Evolutionary conservation across 2,888 invertebrate species (phyloP).

Genomic region (Oscheius sp.): DNA sequence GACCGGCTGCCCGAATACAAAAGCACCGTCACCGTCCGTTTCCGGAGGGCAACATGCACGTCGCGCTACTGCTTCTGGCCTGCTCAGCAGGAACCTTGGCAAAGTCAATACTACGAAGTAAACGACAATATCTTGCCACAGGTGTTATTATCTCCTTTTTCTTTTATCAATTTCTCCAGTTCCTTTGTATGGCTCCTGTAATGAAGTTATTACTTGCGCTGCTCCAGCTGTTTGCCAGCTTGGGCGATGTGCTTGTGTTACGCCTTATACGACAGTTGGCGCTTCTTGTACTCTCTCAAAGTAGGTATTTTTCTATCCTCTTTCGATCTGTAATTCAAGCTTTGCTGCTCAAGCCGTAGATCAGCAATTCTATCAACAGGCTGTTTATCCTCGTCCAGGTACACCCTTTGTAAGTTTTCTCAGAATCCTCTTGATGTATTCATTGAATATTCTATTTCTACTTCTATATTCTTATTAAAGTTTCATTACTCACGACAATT

Average conservation of each 20-base stretch:
- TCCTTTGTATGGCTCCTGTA: slow-evolving; percentile 48
- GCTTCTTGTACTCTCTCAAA: slow-evolving; percentile 1
- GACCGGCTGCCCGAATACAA: slow-evolving; percentile 22
- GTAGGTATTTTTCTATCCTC: neutral
- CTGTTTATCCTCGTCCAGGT: slow-evolving; percentile 1
- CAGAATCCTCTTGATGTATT: too few relatives aligned
- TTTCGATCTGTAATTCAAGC: neutral
- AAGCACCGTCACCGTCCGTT: slow-evolving; percentile 18
- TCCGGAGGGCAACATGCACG: slow-evolving; percentile 29
- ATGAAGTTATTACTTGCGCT: slow-evolving; percentile 45
- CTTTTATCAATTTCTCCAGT: slow-evolving; percentile 31
- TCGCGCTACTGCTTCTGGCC: slow-evolving; percentile 25
- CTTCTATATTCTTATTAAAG: too few relatives aligned
- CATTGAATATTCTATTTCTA: too few relatives aligned
- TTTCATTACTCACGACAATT: too few relatives aligned
- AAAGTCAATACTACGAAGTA: slow-evolving; percentile 3
- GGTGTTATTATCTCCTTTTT: neutral
- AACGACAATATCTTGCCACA: slow-evolving; percentile 20
- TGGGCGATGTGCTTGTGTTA: slow-evolving; percentile 23
- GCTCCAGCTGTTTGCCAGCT: slow-evolving; percentile 43
- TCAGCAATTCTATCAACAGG: slow-evolving; percentile 13
- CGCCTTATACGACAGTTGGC: slow-evolving; percentile 25
- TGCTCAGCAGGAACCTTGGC: slow-evolving; percentile 4
- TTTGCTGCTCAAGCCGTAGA: slow-evolving; percentile 15
- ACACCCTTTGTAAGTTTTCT: slow-evolving; percentile 5